These are phyloP conservation scores for Leucophenga maculata DNA, from an alignment of 2,888 invertebrate genomes.

Conservation along the genomic window DNA sequence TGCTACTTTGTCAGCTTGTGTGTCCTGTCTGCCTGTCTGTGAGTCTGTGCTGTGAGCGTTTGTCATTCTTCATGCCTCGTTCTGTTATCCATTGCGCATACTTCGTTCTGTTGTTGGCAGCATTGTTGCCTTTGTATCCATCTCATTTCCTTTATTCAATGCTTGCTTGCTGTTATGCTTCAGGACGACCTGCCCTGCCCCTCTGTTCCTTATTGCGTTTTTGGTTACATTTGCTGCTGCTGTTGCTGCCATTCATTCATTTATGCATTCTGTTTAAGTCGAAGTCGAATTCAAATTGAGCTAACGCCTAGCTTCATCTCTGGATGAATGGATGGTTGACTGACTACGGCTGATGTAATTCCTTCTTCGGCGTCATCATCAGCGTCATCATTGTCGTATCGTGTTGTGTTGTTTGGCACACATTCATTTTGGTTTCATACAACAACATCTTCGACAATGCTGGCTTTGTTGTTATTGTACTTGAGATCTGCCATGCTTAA, in stretches of 20 bases:
- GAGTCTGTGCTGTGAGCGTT: too few relatives aligned
- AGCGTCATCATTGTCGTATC: not conserved
- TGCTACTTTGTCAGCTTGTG: too few relatives aligned
- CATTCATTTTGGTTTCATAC: too few relatives aligned
- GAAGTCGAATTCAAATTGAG: not conserved
- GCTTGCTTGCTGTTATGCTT: not conserved
- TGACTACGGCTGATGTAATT: too few relatives aligned
- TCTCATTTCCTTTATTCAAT: too few relatives aligned
- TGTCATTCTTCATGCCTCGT: too few relatives aligned
- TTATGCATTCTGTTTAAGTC: not conserved
- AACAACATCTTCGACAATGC: not conserved
- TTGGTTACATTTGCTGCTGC: not conserved
- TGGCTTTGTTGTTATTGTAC: not conserved
- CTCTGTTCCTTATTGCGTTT: not conserved
- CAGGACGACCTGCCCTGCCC: not conserved
- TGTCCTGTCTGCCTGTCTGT: too few relatives aligned
- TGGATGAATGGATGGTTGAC: not conserved
- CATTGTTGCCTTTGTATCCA: too few relatives aligned
- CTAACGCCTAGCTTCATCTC: not conserved
- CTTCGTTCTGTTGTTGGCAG: too few relatives aligned
- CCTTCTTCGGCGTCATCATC: not conserved
- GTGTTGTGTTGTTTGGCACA: not conserved
- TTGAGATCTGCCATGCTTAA: too few relatives aligned
- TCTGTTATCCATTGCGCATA: too few relatives aligned
- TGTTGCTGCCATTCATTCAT: not conserved